A percentile compares a stretch with the other conserved stretches of the same genome.
These are phyloP conservation scores for Laticauda laticaudata DNA, from an alignment of 2,113 vertebrate genomes.

Conservation along the genomic window DNA sequence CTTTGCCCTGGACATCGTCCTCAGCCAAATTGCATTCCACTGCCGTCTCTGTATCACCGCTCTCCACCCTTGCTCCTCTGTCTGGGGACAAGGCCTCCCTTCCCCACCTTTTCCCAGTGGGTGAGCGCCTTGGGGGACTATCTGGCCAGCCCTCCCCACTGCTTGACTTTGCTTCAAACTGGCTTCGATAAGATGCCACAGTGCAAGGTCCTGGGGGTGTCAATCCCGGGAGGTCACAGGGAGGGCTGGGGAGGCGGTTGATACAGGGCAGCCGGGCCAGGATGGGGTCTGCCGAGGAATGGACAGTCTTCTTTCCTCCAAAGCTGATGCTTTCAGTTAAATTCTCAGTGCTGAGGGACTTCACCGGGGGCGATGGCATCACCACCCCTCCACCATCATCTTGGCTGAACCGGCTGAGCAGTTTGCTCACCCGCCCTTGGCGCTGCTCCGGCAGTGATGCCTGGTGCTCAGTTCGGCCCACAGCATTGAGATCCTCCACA, in stretches of 20 bases:
- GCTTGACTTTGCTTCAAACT: conserved; percentile 17
- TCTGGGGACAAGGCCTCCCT: conserved; percentile 37
- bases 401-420: conserved; percentile 74
- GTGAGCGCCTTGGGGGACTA: background rate
- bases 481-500: conserved; percentile 35
- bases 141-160: conserved; percentile 14
- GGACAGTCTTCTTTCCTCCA: background rate
- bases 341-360: conserved; percentile 77
- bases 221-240: conserved; percentile 15
- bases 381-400: conserved; percentile 34
- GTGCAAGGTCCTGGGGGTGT: background rate
- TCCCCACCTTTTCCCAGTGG: conserved; percentile 26
- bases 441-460: background rate
- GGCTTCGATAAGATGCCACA: conserved; percentile 25
- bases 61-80: background rate
- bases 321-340: conserved; percentile 46
- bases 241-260: background rate
- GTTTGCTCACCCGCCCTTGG: conserved; percentile 75
- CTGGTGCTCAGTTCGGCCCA: background rate
- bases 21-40: conserved; percentile 11
- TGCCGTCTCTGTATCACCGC: background rate
- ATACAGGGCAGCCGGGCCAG: background rate
- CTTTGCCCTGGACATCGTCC: conserved; percentile 60
- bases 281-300: background rate
- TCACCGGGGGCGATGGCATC: conserved; percentile 37